Evolutionary conservation across 2,888 invertebrate species (phyloP), one percentile per base, ranked within the genome.

Genomic region (Pollenia labialis): DNA sequence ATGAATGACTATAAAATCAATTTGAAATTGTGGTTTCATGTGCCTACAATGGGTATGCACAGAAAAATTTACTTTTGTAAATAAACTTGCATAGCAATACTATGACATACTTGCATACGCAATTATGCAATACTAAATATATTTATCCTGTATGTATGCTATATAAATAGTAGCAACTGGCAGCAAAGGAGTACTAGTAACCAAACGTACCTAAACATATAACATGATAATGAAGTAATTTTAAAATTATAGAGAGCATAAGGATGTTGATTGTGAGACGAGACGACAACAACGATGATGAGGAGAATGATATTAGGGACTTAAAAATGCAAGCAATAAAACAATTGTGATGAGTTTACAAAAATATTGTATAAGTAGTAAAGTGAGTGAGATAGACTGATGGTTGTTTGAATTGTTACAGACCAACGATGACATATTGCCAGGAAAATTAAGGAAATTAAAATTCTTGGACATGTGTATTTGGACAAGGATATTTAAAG

Each of bases 21-120:
- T 81, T 81, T 81, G 8, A 66, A 69, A 64, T 76, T 85, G 80
- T 81, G 85, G 81, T 81, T 76, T 81, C 40, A 16, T 60, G n/a
- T 48, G 42, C n/a, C 76, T 14, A 11, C 58, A 69, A 84, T 18
- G 10, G 18, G 60, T 54, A 69, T 60, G 54, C 52, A 62, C 11
- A 50, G 7, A 18, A 54, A 66, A 50, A 58, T 42, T 12, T n/a
- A 56, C 18, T 52, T 44, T 68, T 66, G 56, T 2, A 50, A 11
- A 14, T 32, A 68, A 16, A 64, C n/a, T 56, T 40, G 16, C 66
- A 69, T 18, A 68, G 18, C 10, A 52, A 58, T 44, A 58, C 11
- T 14, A 52, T 11, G n/a, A 48, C 48, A 66, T 32, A 44, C 16
- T 68, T 23, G 40, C 23, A 50, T n/a, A 42, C 54, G 8, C 64